Conservation (phyloP, 1,140 invertebrate genomes). For the Charaxes varanes region DNA sequence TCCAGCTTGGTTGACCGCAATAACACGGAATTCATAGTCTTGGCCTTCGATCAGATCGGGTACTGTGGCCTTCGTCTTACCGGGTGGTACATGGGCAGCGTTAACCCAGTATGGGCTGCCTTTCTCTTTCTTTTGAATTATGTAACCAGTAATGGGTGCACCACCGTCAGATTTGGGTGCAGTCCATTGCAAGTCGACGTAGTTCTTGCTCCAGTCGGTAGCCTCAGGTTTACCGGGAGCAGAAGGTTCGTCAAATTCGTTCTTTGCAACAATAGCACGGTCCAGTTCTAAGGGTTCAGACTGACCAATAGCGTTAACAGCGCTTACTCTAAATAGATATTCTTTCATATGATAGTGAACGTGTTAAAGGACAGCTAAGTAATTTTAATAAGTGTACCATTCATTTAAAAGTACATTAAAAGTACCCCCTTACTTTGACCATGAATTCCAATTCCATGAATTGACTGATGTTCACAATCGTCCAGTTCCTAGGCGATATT, state of each 20-base stretch:
- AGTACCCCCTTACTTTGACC: too few relatives aligned
- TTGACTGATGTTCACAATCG: too few relatives aligned
- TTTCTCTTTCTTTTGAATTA: constrained; percentile 96
- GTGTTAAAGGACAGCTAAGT: too few relatives aligned
- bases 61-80: constrained; percentile 86
- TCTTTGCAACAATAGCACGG: constrained; percentile 93
- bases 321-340: constrained; percentile 93
- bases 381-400: too few relatives aligned
- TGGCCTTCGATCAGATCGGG: constrained; percentile 93
- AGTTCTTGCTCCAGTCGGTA: constrained; percentile 94
- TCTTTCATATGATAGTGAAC: constrained; percentile 95
- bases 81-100: constrained; percentile 88
- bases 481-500: too few relatives aligned
- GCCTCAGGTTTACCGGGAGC: constrained; percentile 92
- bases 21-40: constrained; percentile 97
- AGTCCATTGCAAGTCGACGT: constrained; percentile 93
- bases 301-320: constrained; percentile 96
- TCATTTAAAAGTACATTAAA: too few relatives aligned
- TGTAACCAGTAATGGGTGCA: constrained; percentile 93
- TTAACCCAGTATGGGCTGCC: constrained; percentile 93
- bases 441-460: too few relatives aligned
- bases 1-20: constrained; percentile 96
- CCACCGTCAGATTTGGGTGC: constrained; percentile 91
- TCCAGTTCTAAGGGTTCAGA: constrained; percentile 92
- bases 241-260: constrained; percentile 94